These are phyloP conservation scores for Eptatretus burgeri DNA, from an alignment of 2,113 vertebrate species.

Conservation along the genomic window DNA sequence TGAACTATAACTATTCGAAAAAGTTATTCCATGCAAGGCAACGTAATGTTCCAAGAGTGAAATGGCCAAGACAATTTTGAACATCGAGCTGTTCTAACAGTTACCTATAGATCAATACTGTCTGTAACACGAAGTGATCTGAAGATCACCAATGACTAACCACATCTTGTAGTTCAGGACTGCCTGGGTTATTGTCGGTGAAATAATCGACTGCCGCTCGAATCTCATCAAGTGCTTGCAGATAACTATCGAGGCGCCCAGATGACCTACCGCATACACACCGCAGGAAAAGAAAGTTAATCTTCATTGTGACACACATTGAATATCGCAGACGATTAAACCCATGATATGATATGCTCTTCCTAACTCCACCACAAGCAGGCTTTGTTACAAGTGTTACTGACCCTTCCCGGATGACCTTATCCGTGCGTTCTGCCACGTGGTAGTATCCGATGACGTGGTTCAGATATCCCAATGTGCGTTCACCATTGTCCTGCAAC, in stretches of 20 bases:
- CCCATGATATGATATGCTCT: too few species aligned
- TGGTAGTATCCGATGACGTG: conserved; percentile 93
- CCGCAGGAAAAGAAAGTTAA: background rate
- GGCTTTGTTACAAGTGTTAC: conserved; percentile 8
- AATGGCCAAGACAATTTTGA: too few species aligned
- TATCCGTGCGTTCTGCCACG: conserved; percentile 74
- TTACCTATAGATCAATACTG: too few species aligned
- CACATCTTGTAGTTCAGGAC: conserved; percentile 82
- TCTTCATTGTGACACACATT: too few species aligned
- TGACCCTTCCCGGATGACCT: conserved; percentile 74
- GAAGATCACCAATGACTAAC: conserved; percentile 17
- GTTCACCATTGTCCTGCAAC: conserved; percentile 83
- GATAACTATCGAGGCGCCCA: conserved; percentile 58
- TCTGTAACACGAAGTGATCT: too few species aligned
- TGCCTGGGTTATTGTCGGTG: conserved; percentile 88
- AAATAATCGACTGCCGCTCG: conserved; percentile 96
- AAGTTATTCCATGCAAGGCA: too few species aligned
- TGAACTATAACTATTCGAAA: too few species aligned
- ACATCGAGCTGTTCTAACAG: too few species aligned
- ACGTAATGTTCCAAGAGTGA: too few species aligned
- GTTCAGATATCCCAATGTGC: conserved; percentile 62
- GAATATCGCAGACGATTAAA: too few species aligned
- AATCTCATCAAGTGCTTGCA: conserved; percentile 67
- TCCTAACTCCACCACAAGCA: too few species aligned
- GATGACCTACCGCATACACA: conserved; percentile 27